phyloP scores from a whole-genome alignment of 2,888 invertebrate species.

The Sarcophaga carnaria region DNA sequence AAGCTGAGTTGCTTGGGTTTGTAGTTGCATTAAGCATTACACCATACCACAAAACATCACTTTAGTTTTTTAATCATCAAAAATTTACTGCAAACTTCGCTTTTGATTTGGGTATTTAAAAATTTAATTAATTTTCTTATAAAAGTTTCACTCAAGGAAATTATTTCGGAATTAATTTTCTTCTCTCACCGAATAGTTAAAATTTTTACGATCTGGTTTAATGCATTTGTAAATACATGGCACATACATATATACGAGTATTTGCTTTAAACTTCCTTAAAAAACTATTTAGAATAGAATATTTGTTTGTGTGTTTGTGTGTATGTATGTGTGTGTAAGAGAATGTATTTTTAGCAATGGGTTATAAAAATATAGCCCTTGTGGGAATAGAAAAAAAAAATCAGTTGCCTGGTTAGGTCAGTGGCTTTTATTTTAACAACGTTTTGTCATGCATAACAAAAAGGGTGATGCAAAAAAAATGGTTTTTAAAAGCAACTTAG shows the following conservation, averaged over 20 bases:
- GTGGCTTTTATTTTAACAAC: slow-evolving; percentile 63
- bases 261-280: slow-evolving; percentile 50
- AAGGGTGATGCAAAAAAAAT: slow-evolving; percentile 6
- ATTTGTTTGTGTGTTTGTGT: slow-evolving; percentile 11
- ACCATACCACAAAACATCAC: too few relatives aligned
- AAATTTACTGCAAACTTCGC: too few relatives aligned
- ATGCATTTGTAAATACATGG: slow-evolving; percentile 34
- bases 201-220: slow-evolving; percentile 47
- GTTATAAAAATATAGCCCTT: slow-evolving; percentile 47
- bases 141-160: neutral
- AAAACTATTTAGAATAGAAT: slow-evolving; percentile 41
- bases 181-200: slow-evolving; percentile 11
- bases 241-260: slow-evolving; percentile 1
- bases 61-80: too few relatives aligned
- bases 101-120: too few relatives aligned
- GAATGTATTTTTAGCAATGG: slow-evolving; percentile 31
- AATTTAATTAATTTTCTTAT: too few relatives aligned
- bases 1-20: too few relatives aligned
- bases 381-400: slow-evolving; percentile 32
- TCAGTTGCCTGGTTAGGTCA: slow-evolving; percentile 62
- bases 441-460: slow-evolving; percentile 45
- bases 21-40: too few relatives aligned
- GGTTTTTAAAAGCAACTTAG: neutral
- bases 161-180: neutral
- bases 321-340: neutral